Base-by-base conservation (phyloP, 2,888 invertebrate genomes). In the Cloeon dipterum region DNA sequence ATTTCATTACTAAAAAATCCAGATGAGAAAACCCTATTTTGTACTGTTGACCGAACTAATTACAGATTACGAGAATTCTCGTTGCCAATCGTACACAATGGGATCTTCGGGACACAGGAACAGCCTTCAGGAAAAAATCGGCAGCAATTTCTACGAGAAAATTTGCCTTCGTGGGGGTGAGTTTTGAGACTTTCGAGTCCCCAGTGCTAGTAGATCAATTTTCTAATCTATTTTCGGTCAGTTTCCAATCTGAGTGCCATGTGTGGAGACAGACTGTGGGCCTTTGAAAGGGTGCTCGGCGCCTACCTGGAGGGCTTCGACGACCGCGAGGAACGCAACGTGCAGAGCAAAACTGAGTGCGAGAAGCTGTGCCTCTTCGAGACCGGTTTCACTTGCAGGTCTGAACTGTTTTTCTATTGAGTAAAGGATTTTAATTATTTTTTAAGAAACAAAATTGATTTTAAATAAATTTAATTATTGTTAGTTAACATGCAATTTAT, bases 211-310 rank as follows among this genome's bases (percentile, higher is more conserved):
- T 23, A n/a, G n/a, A 16, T n/a, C 16, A 21, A 14, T 18, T 7
- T 32, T 13, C 18, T 37, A 20, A 20, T 20, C 10, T 26, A 18
- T 20, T 21, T 34, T 33, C 32, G 41, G 40, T 10, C 34, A 53
- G 54, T 55, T 18, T 50, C 52, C 20, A 51, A 56, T 38, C 54
- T 54, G 44, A 52, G 52, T 36, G 46, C 50, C 36, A 46, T 56
- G 38, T 59, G 59, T 41, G 56, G 57, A 2, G 56, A 57, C 40
- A 48, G 57, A 3, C 47, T 57, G n/a, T 59, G 59, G 59, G 56
- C 62, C 5, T 62, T 63, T 47, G 63, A 64, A 42, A 46, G 63
- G 18, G 61, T 61, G 21, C 50, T 59, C 5, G 61, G 58, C 33
- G 54, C 56, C 4, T 53, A 47, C 36, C 45, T 59, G 25, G 56